A percentile compares a stretch with the other conserved stretches of the same genome.
Conservation (phyloP, 2,888 invertebrate species). For the Catocala nupta region DNA sequence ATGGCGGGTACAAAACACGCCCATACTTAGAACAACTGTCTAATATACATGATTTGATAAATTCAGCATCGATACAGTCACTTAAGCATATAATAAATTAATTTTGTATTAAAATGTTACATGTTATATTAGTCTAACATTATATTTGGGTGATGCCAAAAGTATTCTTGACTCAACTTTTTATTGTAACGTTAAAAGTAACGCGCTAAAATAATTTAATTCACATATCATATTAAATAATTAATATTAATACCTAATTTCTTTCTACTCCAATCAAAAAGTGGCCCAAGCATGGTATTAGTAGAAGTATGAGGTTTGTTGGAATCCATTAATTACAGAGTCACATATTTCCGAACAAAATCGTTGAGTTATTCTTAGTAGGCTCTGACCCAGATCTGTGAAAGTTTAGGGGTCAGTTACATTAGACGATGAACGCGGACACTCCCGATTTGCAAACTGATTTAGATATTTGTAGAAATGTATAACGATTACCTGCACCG, state of each 20-base stretch:
- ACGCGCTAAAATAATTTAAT: conserved; percentile 6
- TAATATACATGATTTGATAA: too few relatives aligned
- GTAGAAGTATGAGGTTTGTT: conserved; percentile 15
- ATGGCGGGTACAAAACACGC: too few relatives aligned
- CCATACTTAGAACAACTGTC: too few relatives aligned
- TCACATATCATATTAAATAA: not conserved
- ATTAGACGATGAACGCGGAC: conserved; percentile 40
- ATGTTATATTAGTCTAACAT: too few relatives aligned
- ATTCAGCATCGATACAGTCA: too few relatives aligned
- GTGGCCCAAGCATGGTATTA: conserved; percentile 15
- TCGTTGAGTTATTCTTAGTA: conserved; percentile 48
- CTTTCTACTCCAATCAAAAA: conserved; percentile 19
- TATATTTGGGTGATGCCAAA: too few relatives aligned
- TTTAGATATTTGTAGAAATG: conserved; percentile 5
- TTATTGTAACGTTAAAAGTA: not conserved
- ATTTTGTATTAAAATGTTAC: too few relatives aligned
- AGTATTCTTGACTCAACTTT: too few relatives aligned
- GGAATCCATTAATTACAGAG: conserved; percentile 28
- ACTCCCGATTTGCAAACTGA: conserved; percentile 39
- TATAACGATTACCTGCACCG: not conserved
- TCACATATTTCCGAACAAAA: conserved; percentile 27
- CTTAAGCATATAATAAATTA: too few relatives aligned
- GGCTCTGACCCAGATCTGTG: conserved; percentile 60
- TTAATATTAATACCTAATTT: conserved; percentile 11
- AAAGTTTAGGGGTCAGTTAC: conserved; percentile 56